Conservation (phyloP, 2,113 vertebrate genomes). For the Ammodytes marinus region DNA sequence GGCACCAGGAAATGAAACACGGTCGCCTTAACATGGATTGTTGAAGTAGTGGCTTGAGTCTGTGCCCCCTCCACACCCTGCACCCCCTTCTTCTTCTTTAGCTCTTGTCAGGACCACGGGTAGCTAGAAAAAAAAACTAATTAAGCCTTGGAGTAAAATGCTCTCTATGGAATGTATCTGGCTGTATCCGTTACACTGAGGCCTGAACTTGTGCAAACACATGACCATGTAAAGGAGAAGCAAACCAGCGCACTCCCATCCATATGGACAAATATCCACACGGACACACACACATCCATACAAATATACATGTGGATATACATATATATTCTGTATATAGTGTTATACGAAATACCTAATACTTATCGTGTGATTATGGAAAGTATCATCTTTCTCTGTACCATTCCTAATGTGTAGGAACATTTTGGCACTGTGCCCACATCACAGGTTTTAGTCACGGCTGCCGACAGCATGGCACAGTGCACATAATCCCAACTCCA, state of each 20-base stretch:
- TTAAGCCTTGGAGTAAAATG: constrained; percentile 60
- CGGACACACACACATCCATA: not conserved
- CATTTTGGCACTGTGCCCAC: not conserved
- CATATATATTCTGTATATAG: not conserved
- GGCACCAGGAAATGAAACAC: constrained; percentile 88
- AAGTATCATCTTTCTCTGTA: not conserved
- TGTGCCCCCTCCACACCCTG: constrained; percentile 27
- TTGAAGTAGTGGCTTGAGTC: constrained; percentile 71
- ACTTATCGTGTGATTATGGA: not conserved
- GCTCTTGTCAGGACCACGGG: constrained; percentile 34
- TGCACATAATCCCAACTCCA: not conserved
- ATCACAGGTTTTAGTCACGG: constrained; percentile 17
- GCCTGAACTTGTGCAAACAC: constrained; percentile 28
- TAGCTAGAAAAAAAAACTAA: constrained; percentile 63
- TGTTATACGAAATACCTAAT: not conserved
- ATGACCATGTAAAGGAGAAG: not conserved
- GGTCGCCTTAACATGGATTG: constrained; percentile 79
- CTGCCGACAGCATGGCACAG: not conserved
- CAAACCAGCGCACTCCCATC: not conserved
- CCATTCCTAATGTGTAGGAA: not conserved
- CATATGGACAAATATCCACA: not conserved
- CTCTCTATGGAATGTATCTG: constrained; percentile 51
- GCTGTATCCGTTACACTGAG: constrained; percentile 53
- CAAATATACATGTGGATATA: not conserved
- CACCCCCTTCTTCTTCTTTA: constrained; percentile 42